A percentile compares a stretch with the other conserved stretches of the same genome.
These are phyloP conservation scores for Dicaeum eximium DNA, from an alignment of 2,113 vertebrate genomes.

Conservation along the genomic window DNA sequence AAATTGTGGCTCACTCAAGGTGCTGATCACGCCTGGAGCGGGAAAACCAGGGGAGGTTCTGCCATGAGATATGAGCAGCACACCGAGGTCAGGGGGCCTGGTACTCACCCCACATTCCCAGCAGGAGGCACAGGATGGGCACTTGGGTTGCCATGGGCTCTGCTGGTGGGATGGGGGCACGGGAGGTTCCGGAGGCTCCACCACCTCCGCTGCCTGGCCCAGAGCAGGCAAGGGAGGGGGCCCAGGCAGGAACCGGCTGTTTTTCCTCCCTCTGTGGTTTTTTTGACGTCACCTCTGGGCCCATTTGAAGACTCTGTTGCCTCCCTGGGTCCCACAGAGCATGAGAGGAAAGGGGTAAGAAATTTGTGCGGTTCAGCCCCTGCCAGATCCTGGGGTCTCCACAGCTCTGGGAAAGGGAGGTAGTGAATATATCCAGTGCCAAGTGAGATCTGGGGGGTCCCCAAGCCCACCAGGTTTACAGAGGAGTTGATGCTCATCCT, in stretches of 20 bases:
- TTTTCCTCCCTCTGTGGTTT: slow-evolving; percentile 53
- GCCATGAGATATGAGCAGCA: rapidly evolving
- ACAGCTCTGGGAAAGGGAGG: no score
- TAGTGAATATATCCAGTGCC: rapidly evolving
- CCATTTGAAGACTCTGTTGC: slow-evolving; percentile 56
- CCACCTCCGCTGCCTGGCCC: not conserved
- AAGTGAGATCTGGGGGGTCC: not conserved
- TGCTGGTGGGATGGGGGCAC: not conserved
- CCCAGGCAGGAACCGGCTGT: slow-evolving; percentile 30
- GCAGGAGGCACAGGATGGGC: not conserved
- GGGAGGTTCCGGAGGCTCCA: not conserved
- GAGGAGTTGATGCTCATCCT: not conserved
- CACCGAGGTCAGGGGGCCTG: rapidly evolving
- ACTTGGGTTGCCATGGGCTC: slow-evolving; percentile 28
- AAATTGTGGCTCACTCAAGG: rapidly evolving
- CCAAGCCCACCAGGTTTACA: rapidly evolving
- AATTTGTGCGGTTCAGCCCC: rapidly evolving
- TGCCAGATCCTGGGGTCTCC: rapidly evolving
- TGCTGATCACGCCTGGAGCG: rapidly evolving
- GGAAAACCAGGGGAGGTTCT: rapidly evolving
- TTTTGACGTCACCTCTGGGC: slow-evolving; percentile 42
- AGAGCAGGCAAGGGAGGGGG: not conserved
- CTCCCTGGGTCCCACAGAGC: not conserved
- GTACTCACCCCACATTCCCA: slow-evolving; percentile 68
- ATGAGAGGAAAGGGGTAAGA: not conserved